Evolutionary conservation across 2,888 invertebrate genomes (phyloP).

Genomic region (Caenorhabditis sp.): DNA sequence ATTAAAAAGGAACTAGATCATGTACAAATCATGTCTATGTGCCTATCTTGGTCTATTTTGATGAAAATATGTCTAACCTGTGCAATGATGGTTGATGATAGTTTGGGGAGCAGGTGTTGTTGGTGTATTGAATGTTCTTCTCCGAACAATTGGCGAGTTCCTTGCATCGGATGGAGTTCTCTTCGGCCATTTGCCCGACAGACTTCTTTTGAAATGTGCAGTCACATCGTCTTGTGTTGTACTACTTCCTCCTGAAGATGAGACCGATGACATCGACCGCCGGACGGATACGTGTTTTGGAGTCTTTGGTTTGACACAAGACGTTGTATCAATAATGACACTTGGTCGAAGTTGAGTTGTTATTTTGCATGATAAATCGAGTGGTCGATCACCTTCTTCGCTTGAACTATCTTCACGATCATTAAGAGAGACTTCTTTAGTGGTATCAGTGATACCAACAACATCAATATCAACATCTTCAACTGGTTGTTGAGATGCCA

Average conservation of each 20-base stretch:
- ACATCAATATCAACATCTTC: constrained; percentile 50
- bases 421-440: constrained; percentile 31
- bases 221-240: constrained; percentile 39
- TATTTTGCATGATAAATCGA: constrained; percentile 13
- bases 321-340: constrained; percentile 30
- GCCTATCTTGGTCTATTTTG: too few species aligned
- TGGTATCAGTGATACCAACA: constrained; percentile 40
- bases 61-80: constrained; percentile 7
- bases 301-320: not conserved
- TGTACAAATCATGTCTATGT: too few species aligned
- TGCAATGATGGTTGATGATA: constrained; percentile 18
- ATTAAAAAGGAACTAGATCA: too few species aligned
- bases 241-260: not conserved
- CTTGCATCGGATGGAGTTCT: constrained; percentile 34
- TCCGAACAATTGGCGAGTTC: constrained; percentile 47
- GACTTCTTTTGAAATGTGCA: constrained; percentile 43
- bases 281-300: constrained; percentile 26
- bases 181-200: constrained; percentile 51
- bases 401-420: constrained; percentile 34
- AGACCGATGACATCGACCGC: constrained; percentile 38
- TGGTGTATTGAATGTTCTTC: constrained; percentile 46
- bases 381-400: not conserved
- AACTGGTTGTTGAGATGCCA: not conserved
- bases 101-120: constrained; percentile 32
- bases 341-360: constrained; percentile 18